Conservation (phyloP, 2,888 invertebrate genomes). For the Nowickia ferox region DNA sequence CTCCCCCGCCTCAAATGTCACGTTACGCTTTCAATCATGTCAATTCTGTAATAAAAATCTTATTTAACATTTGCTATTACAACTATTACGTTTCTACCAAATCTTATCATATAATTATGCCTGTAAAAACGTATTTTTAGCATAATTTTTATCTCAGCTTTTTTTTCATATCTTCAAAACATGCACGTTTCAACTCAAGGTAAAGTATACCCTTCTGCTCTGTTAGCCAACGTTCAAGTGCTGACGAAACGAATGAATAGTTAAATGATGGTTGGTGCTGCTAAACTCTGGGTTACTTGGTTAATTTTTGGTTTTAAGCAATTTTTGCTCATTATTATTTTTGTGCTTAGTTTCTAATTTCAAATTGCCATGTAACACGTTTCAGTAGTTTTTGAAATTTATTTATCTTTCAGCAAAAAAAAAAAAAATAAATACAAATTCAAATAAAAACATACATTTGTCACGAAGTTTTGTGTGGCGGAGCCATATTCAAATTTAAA, state of each 20-base stretch:
- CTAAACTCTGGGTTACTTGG: conserved; percentile 57
- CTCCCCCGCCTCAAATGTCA: background rate
- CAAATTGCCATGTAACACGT: conserved; percentile 60
- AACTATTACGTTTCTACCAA: background rate
- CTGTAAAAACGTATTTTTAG: conserved; percentile 4
- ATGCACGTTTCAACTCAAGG: conserved; percentile 59
- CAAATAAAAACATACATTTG: conserved; percentile 38
- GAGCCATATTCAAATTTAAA: conserved; percentile 22
- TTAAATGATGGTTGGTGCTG: conserved; percentile 15
- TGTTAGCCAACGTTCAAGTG: background rate
- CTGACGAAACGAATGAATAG: background rate
- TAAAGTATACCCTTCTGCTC: conserved; percentile 9
- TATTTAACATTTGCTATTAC: background rate
- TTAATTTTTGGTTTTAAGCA: conserved; percentile 57
- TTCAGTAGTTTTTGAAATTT: conserved; percentile 35
- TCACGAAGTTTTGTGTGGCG: conserved; percentile 44
- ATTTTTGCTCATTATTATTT: conserved; percentile 24
- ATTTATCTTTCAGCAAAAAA: background rate
- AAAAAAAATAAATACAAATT: background rate
- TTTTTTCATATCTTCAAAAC: conserved; percentile 15
- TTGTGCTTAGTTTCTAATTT: conserved; percentile 2
- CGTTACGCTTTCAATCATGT: background rate
- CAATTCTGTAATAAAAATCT: background rate
- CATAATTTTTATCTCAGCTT: background rate
- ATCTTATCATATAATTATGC: conserved; percentile 21